These are phyloP conservation scores for Apteryx mantelli DNA, from an alignment of 2,113 vertebrate species.

Conservation along the genomic window DNA sequence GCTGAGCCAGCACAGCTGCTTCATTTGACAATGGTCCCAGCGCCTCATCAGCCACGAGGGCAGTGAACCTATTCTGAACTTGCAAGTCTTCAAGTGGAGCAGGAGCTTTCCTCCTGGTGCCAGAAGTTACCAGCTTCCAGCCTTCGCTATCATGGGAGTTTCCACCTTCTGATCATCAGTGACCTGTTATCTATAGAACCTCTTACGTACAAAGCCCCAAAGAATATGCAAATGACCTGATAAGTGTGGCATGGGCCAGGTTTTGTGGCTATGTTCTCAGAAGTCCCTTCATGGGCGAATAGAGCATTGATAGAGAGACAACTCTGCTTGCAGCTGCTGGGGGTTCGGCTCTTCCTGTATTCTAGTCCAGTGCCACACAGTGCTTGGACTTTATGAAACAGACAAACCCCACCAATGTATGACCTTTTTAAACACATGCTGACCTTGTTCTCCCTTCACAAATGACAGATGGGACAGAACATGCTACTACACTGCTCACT, in stretches of 20 bases:
- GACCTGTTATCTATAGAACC: background rate
- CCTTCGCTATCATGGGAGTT: no score
- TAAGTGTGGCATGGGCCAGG: rapidly evolving
- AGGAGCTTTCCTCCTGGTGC: no score
- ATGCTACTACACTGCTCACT: rapidly evolving
- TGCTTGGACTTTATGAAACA: rapidly evolving
- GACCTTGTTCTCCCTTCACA: background rate
- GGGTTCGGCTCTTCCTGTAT: background rate
- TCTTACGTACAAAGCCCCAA: background rate
- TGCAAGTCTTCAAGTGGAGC: no score
- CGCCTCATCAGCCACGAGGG: no score
- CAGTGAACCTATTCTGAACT: no score
- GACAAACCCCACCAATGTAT: background rate
- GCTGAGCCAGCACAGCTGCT: no score
- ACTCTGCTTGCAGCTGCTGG: background rate
- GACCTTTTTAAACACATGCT: rapidly evolving
- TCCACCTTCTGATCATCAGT: background rate
- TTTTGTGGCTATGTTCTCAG: background rate
- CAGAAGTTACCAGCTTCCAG: no score
- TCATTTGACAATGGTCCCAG: no score
- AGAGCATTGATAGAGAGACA: background rate
- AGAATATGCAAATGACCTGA: background rate
- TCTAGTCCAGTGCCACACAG: background rate
- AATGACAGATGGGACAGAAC: rapidly evolving
- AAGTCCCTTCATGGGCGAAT: background rate